phyloP scores from a whole-genome alignment of 2,113 vertebrate species.

The Etheostoma cragini region DNA sequence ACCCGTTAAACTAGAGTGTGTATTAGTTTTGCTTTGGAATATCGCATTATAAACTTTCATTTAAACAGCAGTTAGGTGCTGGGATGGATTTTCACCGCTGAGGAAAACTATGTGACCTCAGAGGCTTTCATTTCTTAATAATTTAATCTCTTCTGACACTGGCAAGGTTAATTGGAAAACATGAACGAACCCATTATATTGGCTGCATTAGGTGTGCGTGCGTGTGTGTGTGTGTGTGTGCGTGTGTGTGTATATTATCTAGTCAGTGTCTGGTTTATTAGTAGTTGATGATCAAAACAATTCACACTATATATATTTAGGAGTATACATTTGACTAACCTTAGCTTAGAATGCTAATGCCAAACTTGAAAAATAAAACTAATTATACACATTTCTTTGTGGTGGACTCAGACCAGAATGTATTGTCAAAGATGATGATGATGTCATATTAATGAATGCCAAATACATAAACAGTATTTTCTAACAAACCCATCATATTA shows the following conservation, averaged over 20 bases:
- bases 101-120: not conserved
- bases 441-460: too few relatives aligned
- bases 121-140: not conserved
- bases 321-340: not conserved
- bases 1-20: not conserved
- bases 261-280: not conserved
- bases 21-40: not conserved
- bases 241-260: not conserved
- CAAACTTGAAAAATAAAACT: too few relatives aligned
- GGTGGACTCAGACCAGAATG: too few relatives aligned
- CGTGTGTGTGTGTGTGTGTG: not conserved
- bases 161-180: not conserved
- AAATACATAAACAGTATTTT: not conserved
- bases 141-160: not conserved
- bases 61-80: not conserved
- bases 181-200: not conserved
- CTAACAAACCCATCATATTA: constrained; percentile 36
- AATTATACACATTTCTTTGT: too few relatives aligned
- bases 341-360: not conserved
- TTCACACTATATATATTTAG: not conserved
- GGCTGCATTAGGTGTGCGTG: not conserved
- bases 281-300: not conserved
- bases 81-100: not conserved
- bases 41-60: not conserved
- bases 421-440: too few relatives aligned